Conservation (phyloP, 2,888 invertebrate species). For the Ariolimax columbianus region DNA sequence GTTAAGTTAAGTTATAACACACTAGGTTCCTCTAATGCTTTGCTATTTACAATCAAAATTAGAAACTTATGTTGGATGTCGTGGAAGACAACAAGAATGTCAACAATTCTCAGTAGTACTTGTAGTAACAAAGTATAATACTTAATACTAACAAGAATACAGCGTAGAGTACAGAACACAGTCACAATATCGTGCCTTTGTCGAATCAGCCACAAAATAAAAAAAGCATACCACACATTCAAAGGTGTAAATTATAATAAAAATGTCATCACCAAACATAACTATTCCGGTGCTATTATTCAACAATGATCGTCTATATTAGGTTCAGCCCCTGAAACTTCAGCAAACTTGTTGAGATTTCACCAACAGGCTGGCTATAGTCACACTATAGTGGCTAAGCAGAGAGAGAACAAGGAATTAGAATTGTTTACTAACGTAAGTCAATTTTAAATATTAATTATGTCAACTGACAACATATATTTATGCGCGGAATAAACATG, state of each 20-base stretch:
- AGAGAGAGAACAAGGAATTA: background rate
- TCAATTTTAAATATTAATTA: background rate
- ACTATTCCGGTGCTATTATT: background rate
- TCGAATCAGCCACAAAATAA: background rate
- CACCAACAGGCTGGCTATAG: constrained; percentile 10
- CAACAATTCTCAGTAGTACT: too few relatives aligned
- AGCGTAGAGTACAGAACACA: too few relatives aligned
- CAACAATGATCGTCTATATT: background rate
- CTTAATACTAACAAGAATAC: too few relatives aligned
- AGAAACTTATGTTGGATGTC: too few relatives aligned
- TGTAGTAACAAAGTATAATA: too few relatives aligned
- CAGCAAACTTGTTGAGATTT: constrained; percentile 27
- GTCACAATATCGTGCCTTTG: too few relatives aligned
- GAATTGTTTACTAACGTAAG: background rate
- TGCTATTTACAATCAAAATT: too few relatives aligned
- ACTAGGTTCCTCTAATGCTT: too few relatives aligned
- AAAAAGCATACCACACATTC: background rate
- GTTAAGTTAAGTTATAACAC: too few relatives aligned
- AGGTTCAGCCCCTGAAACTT: background rate
- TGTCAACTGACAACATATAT: background rate
- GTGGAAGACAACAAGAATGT: too few relatives aligned
- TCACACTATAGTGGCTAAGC: background rate
- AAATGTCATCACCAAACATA: background rate
- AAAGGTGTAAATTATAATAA: background rate
- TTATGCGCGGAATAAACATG: background rate